These are phyloP conservation scores for Sus cebifrons DNA, from an alignment of 2,797 vertebrate genomes.

Conservation along the genomic window DNA sequence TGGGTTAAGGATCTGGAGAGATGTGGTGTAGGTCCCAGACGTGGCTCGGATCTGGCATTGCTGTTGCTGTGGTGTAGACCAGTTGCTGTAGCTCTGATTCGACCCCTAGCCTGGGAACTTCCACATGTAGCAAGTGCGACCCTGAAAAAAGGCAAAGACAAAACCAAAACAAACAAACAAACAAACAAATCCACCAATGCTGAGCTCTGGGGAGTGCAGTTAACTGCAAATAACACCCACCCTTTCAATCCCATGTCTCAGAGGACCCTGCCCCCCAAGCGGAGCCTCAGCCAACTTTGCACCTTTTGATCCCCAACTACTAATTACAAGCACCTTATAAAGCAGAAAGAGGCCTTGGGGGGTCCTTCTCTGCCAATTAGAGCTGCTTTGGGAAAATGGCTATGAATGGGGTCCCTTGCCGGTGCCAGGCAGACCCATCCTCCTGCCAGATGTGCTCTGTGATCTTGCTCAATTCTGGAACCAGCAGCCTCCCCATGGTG, in stretches of 20 bases:
- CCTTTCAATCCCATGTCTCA: not conserved
- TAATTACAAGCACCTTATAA: too few relatives aligned
- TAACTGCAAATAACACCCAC: too few relatives aligned
- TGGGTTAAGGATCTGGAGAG: too few relatives aligned
- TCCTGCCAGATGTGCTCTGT: not conserved
- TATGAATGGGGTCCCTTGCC: accelerated
- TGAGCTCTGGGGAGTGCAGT: not conserved
- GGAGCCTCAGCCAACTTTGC: not conserved
- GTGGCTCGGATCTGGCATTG: too few relatives aligned
- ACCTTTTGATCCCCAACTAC: not conserved
- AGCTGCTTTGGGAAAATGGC: not conserved
- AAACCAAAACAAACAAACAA: too few relatives aligned
- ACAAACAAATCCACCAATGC: too few relatives aligned
- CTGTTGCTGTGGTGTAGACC: too few relatives aligned
- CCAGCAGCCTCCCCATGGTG: not conserved
- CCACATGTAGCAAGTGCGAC: too few relatives aligned
- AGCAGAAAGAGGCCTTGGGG: not conserved
- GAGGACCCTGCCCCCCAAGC: not conserved
- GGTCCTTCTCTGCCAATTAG: not conserved
- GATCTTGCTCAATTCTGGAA: not conserved
- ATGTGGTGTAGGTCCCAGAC: too few relatives aligned
- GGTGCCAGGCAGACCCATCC: not conserved
- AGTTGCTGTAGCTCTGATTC: too few relatives aligned
- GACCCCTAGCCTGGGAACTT: too few relatives aligned
- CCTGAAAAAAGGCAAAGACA: too few relatives aligned